Base-by-base conservation (phyloP, 2,888 invertebrate genomes). In the Serripes groenlandicus region DNA sequence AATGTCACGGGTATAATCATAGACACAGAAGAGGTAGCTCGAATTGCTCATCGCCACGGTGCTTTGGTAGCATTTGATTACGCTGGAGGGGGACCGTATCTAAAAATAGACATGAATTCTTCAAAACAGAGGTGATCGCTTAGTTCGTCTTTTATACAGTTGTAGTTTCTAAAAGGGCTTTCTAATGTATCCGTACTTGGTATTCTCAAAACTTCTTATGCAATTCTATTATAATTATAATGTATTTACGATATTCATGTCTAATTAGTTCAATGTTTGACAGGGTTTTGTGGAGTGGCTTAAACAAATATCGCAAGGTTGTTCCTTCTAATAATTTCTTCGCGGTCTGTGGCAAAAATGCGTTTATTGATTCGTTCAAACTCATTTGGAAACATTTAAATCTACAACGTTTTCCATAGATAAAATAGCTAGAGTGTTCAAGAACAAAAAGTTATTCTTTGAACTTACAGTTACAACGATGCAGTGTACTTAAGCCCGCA, bases 1-100 rank as follows among this genome's bases (percentile, higher is more conserved):
- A 92, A 92, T 74, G 89, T 92, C 1, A 92, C 92, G 2, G 92
- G 92, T 21, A 92, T 92, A 30, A 71, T 88, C 21, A 89, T 90
- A 0, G 91, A 92, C 70, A 87, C 85, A 3, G 90, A 87, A 1
- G 66, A 58, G 1, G 83, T 92, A 9, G 72, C 91, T 7, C 78
- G 75, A 69, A 28, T 92, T 0, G 80, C 88, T 2, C 92, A 92
- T 66, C 80, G 83, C 60, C 85, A 92, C 70, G 90, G 89, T 1
- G 91, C 89, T 7, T 77, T 85, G 11, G 83, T 84, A 3, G 87
- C 91, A 11, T 91, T 89, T 78, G 92, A 92, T 75, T 92, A 90
- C 74, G 92, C 92, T 1, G 83, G 90, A 0, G 91, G 88, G 28
- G 92, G 88, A 15, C 90, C 91, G 0, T 91, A 91, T 68, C 68